A percentile compares a stretch with the other conserved stretches of the same genome.
Evolutionary conservation across 2,888 invertebrate genomes (phyloP).

Genomic region (Pterobdella sp.): DNA sequence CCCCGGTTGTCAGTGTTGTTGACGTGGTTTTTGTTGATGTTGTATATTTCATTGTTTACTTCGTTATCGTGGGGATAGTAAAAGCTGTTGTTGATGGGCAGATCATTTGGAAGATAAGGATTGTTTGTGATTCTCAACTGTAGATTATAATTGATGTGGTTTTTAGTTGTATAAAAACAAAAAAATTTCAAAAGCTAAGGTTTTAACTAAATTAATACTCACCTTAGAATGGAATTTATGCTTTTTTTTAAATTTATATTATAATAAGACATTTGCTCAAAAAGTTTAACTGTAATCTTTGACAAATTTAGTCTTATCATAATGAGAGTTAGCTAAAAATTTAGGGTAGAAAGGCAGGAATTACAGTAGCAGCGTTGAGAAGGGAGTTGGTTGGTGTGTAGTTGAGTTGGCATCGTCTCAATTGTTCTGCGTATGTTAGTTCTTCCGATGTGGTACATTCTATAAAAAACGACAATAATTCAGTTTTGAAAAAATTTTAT

Average conservation of each 20-base stretch:
- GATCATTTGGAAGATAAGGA: neutral
- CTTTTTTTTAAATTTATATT: too few species aligned
- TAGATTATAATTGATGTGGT: neutral
- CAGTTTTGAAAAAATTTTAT: neutral
- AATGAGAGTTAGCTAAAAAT: too few species aligned
- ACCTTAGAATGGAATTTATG: too few species aligned
- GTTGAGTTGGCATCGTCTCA: constrained; percentile 26
- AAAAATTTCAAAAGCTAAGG: too few species aligned
- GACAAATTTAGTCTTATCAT: too few species aligned
- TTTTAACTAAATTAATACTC: too few species aligned
- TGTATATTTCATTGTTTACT: neutral
- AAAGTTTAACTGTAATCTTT: too few species aligned
- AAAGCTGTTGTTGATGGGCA: constrained; percentile 9
- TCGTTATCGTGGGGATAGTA: neutral
- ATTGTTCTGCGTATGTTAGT: constrained; percentile 34
- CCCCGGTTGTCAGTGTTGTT: neutral
- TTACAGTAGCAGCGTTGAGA: constrained; percentile 20
- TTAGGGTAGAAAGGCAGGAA: too few species aligned
- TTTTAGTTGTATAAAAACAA: neutral
- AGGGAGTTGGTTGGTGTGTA: constrained; percentile 20
- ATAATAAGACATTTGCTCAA: too few species aligned
- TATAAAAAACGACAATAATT: neutral
- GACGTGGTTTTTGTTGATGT: neutral
- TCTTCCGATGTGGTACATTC: constrained; percentile 23
- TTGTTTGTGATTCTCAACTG: constrained; percentile 14